A percentile compares a stretch with the other conserved stretches of the same genome.
Conservation (phyloP, 2,113 vertebrate genomes). For the Vulpes lagopus region DNA sequence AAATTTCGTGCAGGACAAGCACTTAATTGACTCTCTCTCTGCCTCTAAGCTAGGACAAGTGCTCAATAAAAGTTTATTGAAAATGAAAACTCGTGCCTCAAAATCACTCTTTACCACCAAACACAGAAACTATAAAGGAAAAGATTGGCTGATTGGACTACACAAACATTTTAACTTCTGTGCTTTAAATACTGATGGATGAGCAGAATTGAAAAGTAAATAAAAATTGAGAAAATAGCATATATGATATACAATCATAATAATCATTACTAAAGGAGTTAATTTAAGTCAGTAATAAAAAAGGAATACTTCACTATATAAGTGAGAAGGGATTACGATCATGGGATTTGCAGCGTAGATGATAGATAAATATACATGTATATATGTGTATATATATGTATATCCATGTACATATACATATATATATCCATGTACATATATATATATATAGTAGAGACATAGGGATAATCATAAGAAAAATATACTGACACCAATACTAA, state of each 20-base stretch:
- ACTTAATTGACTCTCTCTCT: slow-evolving; percentile 44
- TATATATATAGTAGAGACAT: not conserved
- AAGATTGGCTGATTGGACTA: not conserved
- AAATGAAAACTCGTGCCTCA: slow-evolving; percentile 57
- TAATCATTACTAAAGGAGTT: not conserved
- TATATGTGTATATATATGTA: too few species aligned
- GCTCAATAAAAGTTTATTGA: slow-evolving; percentile 47
- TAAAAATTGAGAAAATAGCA: not conserved
- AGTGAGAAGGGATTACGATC: not conserved
- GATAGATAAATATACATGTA: too few species aligned
- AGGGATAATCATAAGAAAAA: not conserved
- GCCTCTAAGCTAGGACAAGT: slow-evolving; percentile 17
- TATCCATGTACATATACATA: too few species aligned
- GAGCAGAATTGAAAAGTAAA: not conserved
- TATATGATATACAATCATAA: not conserved
- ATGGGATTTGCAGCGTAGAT: not conserved
- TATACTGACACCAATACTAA: not conserved
- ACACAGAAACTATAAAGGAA: not conserved
- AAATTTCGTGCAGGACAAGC: slow-evolving; percentile 42
- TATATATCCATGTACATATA: too few species aligned
- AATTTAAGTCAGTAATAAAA: not conserved
- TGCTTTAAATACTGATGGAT: not conserved
- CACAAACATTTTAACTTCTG: not conserved
- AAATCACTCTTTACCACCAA: not conserved
- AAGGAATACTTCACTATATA: not conserved